Base-by-base conservation (phyloP, 2,797 vertebrate genomes). In the Falco naumanni region DNA sequence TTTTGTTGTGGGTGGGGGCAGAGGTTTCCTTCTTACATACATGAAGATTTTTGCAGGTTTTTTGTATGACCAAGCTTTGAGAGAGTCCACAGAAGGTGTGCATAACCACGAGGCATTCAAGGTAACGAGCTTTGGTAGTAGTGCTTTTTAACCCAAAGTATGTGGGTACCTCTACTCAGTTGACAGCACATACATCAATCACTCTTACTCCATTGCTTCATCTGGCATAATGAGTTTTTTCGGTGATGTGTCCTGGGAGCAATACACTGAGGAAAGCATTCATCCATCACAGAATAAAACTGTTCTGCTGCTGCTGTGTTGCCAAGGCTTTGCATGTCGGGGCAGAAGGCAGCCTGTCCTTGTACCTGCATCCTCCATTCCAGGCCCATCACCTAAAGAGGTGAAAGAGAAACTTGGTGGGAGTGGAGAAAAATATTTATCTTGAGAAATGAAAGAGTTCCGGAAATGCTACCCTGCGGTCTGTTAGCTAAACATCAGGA, bases 301-400 rank as follows among this genome's bases (percentile, higher is more conserved):
- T 72, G 19, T 70, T 87, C 68, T 66, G 10, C 28, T 1, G 4
- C 34, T 81, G 8, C 14, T 61, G 19, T 22, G 82, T 86, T 3
- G 5, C 18, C 63, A 69, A 45, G 21, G 9, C 14, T 6, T 43
- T 43, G 25, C 19, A 13, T 0, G 3, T 8, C 0, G 3, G n/a
- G 21, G 20, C 15, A 79, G 80, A 72, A 65, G 72, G 33, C 5
- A 66, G 13, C 5, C 11, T 86, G 25, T 3, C 15, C 5, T 12
- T 47, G 1, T 25, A 57, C 47, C 33, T 43, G 8, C 26, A 54
- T 4, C 5, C 24, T 79, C 18, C 26, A 34, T 48, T 43, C 26
- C 26, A 59, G 20, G 16, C 29, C 16, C 1, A 1, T 29, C 60
- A 54, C 39, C 50, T 47, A 24, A 10, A 48, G 28, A 68, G 1